phyloP scores from a whole-genome alignment of 2,113 vertebrate genomes.

The Agapornis roseicollis region DNA sequence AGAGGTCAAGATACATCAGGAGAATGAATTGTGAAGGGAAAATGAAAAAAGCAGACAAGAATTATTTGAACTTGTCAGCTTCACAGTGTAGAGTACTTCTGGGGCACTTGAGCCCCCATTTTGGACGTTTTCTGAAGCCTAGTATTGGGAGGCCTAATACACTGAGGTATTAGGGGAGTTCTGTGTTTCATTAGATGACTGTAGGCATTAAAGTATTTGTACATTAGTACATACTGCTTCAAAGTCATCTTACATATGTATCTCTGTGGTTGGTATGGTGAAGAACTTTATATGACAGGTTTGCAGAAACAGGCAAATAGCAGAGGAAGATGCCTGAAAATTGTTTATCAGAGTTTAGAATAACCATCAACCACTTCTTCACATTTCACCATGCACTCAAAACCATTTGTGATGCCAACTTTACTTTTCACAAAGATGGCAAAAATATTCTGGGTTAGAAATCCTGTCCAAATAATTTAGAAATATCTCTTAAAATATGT shows the following conservation, averaged over 20 bases:
- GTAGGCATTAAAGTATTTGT: not conserved
- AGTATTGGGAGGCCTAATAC: rapidly evolving
- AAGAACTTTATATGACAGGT: not conserved
- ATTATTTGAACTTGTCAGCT: rapidly evolving
- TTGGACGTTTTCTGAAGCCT: not conserved
- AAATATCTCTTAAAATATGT: not conserved
- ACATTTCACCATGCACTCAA: not conserved
- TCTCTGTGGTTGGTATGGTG: no score
- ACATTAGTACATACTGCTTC: rapidly evolving
- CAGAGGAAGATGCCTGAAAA: not conserved
- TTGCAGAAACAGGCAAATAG: not conserved
- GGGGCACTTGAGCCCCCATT: not conserved
- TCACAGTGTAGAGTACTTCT: rapidly evolving
- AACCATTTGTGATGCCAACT: not conserved
- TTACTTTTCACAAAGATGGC: not conserved
- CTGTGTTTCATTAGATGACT: not conserved
- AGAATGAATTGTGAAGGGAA: not conserved
- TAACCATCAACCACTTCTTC: not conserved
- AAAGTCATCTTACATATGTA: rapidly evolving
- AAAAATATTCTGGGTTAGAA: not conserved
- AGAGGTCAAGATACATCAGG: not conserved
- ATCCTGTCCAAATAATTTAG: not conserved
- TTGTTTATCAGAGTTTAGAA: not conserved
- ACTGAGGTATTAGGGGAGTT: rapidly evolving
- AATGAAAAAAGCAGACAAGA: not conserved